Evolutionary conservation across 2,113 vertebrate species (phyloP).

Genomic region (Ivindomyrus marchei): DNA sequence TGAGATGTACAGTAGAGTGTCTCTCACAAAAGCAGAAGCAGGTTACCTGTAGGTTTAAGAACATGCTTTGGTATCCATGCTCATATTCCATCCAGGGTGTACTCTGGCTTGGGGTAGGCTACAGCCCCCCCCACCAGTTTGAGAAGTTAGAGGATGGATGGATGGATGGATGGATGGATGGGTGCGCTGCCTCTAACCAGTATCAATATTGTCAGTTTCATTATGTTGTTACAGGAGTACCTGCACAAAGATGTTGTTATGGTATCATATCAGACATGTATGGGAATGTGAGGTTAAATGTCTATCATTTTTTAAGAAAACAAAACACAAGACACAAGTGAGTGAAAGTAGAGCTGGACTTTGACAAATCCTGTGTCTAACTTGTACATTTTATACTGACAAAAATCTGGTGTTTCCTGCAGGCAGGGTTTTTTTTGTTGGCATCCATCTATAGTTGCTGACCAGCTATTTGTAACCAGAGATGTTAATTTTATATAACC

Average conservation of each 20-base stretch:
- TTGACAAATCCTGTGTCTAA: background rate
- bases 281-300: background rate
- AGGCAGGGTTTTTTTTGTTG: background rate
- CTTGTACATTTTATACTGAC: background rate
- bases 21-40: background rate
- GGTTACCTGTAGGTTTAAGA: background rate
- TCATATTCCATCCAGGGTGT: background rate
- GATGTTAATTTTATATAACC: background rate
- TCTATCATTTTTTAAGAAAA: background rate
- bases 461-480: background rate
- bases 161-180: background rate
- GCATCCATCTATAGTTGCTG: background rate
- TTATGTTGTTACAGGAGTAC: background rate
- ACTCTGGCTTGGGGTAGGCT: no score
- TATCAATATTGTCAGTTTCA: background rate
- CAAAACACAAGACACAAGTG: background rate
- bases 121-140: background rate
- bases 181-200: background rate
- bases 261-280: background rate
- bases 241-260: no score
- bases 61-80: background rate
- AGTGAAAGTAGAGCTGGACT: background rate
- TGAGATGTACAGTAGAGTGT: background rate
- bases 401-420: background rate
- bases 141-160: background rate